phyloP scores from a whole-genome alignment of 2,797 vertebrate genomes.

The Heteromormyrus szaboi region DNA sequence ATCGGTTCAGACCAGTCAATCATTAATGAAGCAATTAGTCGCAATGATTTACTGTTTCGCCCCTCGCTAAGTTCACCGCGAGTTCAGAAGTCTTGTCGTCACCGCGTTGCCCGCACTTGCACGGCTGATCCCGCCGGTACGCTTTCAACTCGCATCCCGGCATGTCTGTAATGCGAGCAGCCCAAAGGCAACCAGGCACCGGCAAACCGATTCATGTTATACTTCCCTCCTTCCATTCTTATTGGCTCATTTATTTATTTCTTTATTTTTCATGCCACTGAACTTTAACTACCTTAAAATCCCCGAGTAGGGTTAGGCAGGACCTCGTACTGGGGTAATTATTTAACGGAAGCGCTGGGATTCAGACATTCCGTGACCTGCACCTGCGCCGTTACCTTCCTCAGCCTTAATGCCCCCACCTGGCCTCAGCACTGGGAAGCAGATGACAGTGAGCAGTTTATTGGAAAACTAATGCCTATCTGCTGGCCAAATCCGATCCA shows the following conservation, averaged over 20 bases:
- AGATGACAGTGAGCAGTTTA: background rate
- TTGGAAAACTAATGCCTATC: background rate
- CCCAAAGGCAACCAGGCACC: background rate
- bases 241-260: background rate
- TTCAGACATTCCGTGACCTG: background rate
- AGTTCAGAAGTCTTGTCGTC: background rate
- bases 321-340: background rate
- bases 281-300: background rate
- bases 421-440: background rate
- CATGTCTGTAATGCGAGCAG: background rate
- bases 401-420: background rate
- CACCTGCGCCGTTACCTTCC: background rate
- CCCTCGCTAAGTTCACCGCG: conserved; percentile 3
- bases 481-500: background rate
- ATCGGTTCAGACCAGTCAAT: conserved; percentile 12
- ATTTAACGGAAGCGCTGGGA: background rate
- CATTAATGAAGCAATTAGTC: conserved; percentile 8
- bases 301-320: background rate
- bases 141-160: background rate
- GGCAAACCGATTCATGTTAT: background rate
- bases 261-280: background rate
- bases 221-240: background rate
- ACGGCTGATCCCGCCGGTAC: background rate
- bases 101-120: background rate
- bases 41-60: background rate